Conservation (phyloP, 2,113 vertebrate species). For the Serinus canaria region DNA sequence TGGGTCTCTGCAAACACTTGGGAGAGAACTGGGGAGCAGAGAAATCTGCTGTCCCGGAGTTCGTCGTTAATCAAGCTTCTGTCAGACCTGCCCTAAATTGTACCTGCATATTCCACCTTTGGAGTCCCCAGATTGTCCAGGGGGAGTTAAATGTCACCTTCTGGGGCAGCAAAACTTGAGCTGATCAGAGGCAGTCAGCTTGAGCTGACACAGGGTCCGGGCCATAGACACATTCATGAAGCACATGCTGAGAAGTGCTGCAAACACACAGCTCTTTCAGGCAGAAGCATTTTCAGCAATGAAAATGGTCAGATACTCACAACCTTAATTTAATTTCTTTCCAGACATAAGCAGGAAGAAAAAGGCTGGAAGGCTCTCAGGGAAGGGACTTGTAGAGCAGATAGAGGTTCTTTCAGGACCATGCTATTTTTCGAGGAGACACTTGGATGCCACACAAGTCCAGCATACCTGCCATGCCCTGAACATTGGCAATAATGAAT, state of each 20-base stretch:
- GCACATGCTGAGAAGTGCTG: neutral
- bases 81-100: neutral
- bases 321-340: neutral
- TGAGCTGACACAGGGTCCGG: neutral
- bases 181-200: neutral
- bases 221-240: neutral
- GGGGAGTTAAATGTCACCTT: neutral
- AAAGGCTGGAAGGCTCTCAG: neutral
- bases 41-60: neutral
- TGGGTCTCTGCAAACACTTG: neutral
- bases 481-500: neutral
- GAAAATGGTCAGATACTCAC: neutral
- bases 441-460: neutral
- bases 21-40: neutral
- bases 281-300: neutral
- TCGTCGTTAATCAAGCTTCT: neutral
- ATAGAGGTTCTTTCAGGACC: neutral
- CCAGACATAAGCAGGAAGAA: neutral
- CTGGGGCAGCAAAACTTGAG: neutral
- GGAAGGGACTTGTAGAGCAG: neutral
- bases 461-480: neutral
- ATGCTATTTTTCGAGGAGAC: neutral
- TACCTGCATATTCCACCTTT: neutral
- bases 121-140: neutral
- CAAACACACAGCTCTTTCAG: neutral